Evolutionary conservation across 2,888 invertebrate genomes (phyloP).

Genomic region (Epiblema foenella): DNA sequence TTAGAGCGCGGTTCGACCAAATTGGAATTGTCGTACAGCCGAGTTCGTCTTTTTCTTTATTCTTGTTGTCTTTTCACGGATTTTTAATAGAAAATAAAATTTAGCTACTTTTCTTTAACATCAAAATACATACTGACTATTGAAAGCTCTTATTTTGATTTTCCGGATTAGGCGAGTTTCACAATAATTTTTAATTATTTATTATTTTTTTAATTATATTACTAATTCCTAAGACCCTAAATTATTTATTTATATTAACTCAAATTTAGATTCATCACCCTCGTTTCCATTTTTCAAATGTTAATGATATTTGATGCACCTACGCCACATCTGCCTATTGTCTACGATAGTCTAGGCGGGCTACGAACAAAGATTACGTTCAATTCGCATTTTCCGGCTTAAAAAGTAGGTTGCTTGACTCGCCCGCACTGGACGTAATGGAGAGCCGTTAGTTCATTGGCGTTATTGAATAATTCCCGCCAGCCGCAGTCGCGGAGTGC

Average conservation of each 20-base stretch:
- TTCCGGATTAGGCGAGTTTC: too few relatives aligned
- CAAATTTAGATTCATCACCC: too few relatives aligned
- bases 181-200: too few relatives aligned
- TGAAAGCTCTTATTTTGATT: too few relatives aligned
- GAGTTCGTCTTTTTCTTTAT: background rate
- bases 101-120: too few relatives aligned
- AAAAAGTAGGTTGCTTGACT: constrained; percentile 79
- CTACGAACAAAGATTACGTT: constrained; percentile 77
- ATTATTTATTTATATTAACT: background rate
- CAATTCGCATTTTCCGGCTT: constrained; percentile 84
- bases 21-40: background rate
- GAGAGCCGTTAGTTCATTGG: constrained; percentile 81
- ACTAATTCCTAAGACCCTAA: too few relatives aligned
- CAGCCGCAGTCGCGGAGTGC: constrained; percentile 56
- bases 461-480: constrained; percentile 82
- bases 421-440: constrained; percentile 73
- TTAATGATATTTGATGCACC: too few relatives aligned
- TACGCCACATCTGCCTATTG: constrained; percentile 21
- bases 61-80: background rate
- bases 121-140: too few relatives aligned
- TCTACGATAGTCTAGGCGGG: constrained; percentile 57
- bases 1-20: background rate
- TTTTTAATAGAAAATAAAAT: too few relatives aligned
- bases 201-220: too few relatives aligned
- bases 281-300: too few relatives aligned